Conservation (phyloP, 2,113 vertebrate species). For the Muntiacus reevesi region DNA sequence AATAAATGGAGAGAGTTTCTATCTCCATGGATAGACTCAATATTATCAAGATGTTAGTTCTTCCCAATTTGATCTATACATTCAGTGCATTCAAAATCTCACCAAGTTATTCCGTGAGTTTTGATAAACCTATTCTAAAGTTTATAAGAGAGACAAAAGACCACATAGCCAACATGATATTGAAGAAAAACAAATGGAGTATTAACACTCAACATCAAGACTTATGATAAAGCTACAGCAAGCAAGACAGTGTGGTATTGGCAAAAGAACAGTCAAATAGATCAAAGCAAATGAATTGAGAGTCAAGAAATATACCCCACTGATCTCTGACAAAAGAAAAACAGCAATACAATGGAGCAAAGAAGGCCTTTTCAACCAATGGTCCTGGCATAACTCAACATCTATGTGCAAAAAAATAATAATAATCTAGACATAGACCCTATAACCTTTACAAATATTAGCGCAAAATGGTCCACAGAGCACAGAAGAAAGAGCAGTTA, state of each 20-base stretch:
- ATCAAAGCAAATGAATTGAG: neutral
- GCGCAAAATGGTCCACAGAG: neutral
- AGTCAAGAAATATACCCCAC: neutral
- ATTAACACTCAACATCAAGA: neutral
- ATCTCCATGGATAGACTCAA: neutral
- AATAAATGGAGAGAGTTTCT: neutral
- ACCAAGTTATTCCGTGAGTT: neutral
- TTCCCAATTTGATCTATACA: neutral
- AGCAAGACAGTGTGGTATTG: neutral
- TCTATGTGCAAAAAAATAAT: neutral
- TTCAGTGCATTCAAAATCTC: neutral
- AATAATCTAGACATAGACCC: neutral
- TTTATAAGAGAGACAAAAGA: neutral
- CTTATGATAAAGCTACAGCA: neutral
- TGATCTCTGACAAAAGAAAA: neutral
- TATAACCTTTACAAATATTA: neutral
- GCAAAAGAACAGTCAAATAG: neutral
- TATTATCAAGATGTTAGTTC: neutral
- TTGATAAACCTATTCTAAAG: neutral
- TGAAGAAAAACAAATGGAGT: neutral
- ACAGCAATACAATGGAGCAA: neutral
- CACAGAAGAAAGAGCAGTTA: neutral
- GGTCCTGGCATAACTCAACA: neutral
- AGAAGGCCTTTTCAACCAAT: neutral
- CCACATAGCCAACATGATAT: neutral